Conservation (phyloP, 2,797 vertebrate genomes). For the Lepus townsendii region DNA sequence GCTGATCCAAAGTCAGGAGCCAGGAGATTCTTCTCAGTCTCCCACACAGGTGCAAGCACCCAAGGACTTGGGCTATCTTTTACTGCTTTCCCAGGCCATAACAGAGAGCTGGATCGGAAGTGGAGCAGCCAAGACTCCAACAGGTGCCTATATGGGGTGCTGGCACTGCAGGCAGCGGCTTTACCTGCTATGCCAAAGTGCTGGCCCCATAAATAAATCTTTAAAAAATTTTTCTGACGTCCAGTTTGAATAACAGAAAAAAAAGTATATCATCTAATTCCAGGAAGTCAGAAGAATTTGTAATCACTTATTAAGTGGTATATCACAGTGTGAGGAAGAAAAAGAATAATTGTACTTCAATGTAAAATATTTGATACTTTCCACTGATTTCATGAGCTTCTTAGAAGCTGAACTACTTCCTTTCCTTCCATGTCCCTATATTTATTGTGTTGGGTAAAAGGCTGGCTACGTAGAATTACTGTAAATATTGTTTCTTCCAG, state of each 20-base stretch:
- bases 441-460: background rate
- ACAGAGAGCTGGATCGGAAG: too few relatives aligned
- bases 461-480: background rate
- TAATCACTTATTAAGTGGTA: background rate
- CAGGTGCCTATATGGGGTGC: too few relatives aligned
- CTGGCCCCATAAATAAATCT: too few relatives aligned
- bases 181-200: too few relatives aligned
- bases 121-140: too few relatives aligned
- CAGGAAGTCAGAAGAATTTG: background rate
- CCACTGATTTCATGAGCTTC: background rate
- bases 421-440: background rate
- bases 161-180: too few relatives aligned
- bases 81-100: too few relatives aligned
- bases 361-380: background rate
- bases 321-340: background rate
- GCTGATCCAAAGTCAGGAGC: too few relatives aligned
- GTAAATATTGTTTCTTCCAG: background rate
- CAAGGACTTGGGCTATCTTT: too few relatives aligned
- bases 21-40: too few relatives aligned
- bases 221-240: too few relatives aligned
- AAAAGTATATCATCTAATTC: background rate
- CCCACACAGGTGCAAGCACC: too few relatives aligned
- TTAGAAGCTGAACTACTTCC: background rate
- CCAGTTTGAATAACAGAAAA: background rate
- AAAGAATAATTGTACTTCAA: background rate